Evolutionary conservation across 2,888 invertebrate genomes (phyloP).

Genomic region (Teleogryllus oceanicus): DNA sequence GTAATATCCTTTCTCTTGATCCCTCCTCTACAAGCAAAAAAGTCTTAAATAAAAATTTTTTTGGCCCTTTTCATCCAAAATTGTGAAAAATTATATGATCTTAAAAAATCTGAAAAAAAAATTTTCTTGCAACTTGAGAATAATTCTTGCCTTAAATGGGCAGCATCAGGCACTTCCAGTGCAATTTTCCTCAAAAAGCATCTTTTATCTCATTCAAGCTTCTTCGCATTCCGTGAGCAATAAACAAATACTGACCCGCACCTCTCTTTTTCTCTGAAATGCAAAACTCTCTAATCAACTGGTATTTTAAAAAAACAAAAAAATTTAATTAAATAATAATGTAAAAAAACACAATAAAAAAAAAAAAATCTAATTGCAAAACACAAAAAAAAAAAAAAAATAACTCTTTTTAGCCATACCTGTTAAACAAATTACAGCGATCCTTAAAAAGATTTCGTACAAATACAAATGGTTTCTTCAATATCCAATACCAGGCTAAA

Average conservation of each 20-base stretch:
- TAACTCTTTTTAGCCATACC: constrained; percentile 52
- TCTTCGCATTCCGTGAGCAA: constrained; percentile 72
- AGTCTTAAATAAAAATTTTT: too few relatives aligned
- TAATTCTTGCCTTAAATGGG: constrained; percentile 70
- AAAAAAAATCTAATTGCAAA: constrained; percentile 29
- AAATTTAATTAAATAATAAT: neutral
- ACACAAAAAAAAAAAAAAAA: neutral
- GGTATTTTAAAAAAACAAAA: too few relatives aligned
- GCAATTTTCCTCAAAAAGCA: constrained; percentile 67
- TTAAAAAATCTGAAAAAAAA: constrained; percentile 28
- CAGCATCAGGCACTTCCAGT: constrained; percentile 79
- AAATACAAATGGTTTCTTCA: constrained; percentile 72
- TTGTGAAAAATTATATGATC: neutral
- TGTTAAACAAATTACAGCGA: constrained; percentile 71
- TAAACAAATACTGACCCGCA: constrained; percentile 82
- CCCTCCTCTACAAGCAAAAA: constrained; percentile 57
- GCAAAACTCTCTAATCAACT: constrained; percentile 28
- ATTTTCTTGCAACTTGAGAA: constrained; percentile 57
- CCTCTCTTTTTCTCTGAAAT: constrained; percentile 67
- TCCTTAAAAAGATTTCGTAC: constrained; percentile 64
- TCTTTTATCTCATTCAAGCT: constrained; percentile 75
- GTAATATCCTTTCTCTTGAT: constrained; percentile 64
- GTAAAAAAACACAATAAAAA: constrained; percentile 21
- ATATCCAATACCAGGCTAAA: constrained; percentile 63
- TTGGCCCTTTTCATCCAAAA: neutral